Percentiles rank a stretch among this genome's conserved stretches.
Conservation (phyloP, 2,888 invertebrate species). For the Invenusta paracnida region DNA sequence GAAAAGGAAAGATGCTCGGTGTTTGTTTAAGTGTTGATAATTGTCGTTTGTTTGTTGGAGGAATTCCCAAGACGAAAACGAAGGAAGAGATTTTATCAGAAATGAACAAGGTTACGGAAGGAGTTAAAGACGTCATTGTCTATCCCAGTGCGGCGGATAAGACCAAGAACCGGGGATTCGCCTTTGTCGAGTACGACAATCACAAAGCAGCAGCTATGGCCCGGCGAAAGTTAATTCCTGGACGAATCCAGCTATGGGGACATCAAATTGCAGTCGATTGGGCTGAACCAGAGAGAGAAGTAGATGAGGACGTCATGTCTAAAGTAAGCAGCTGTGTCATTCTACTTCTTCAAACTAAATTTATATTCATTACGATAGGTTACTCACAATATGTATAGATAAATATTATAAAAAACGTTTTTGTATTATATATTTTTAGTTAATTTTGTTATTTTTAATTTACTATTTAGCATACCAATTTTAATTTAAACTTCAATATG, state of each 20-base stretch:
- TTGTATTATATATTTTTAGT: neutral
- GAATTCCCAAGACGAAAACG: conserved; percentile 67
- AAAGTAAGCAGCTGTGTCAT: conserved; percentile 54
- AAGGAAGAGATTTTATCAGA: conserved; percentile 64
- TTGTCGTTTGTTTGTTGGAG: conserved; percentile 71
- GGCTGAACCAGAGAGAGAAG: conserved; percentile 72
- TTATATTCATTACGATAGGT: no score
- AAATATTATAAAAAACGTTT: no score
- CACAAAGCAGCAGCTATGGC: conserved; percentile 64
- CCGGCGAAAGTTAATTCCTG: conserved; percentile 63
- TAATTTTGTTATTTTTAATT: neutral
- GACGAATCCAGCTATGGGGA: conserved; percentile 66
- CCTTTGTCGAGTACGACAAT: conserved; percentile 72
- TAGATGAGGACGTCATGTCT: conserved; percentile 68
- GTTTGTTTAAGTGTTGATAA: conserved; percentile 78
- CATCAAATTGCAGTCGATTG: conserved; percentile 71
- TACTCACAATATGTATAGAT: no score
- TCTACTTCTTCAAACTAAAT: no score
- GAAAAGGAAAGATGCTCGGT: conserved; percentile 68
- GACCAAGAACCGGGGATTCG: conserved; percentile 72
- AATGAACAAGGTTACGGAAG: conserved; percentile 71
- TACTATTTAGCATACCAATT: no score
- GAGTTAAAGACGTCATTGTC: conserved; percentile 66
- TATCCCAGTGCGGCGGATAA: conserved; percentile 67
- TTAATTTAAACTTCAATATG: no score